Evolutionary conservation across 2,797 vertebrate genomes (phyloP).

Genomic region (Sebastes cheni): DNA sequence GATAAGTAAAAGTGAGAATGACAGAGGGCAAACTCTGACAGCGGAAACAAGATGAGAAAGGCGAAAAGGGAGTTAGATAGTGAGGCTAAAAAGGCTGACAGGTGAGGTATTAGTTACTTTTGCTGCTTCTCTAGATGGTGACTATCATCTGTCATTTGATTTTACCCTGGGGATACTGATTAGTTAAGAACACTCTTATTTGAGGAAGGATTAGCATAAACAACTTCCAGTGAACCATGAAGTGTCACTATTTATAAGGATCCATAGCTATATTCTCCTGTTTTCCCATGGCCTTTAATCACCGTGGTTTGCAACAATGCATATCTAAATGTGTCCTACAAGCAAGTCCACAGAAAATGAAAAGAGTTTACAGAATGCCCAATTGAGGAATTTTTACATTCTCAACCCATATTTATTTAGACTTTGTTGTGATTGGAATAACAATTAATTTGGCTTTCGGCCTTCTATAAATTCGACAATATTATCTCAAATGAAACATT

Average conservation of each 20-base stretch:
- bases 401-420: background rate
- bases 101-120: conserved; percentile 60
- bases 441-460: background rate
- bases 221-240: conserved; percentile 39
- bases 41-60: conserved; percentile 76
- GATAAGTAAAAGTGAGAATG: conserved; percentile 85
- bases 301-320: background rate
- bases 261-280: background rate
- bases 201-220: conserved; percentile 40
- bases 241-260: conserved; percentile 27
- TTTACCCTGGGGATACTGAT: conserved; percentile 41
- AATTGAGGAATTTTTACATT: background rate
- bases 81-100: conserved; percentile 64
- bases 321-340: background rate
- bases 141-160: conserved; percentile 40
- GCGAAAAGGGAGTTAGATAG: conserved; percentile 68
- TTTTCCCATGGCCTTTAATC: conserved; percentile 8
- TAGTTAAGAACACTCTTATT: conserved; percentile 44
- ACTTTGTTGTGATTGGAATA: background rate
- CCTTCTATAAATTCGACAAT: background rate
- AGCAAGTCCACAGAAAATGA: background rate
- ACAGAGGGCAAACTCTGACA: conserved; percentile 74
- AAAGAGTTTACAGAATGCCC: background rate
- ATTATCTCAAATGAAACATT: background rate
- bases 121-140: conserved; percentile 37